These are phyloP conservation scores for Carassius carassius DNA, from an alignment of 2,113 vertebrate species.

Conservation along the genomic window DNA sequence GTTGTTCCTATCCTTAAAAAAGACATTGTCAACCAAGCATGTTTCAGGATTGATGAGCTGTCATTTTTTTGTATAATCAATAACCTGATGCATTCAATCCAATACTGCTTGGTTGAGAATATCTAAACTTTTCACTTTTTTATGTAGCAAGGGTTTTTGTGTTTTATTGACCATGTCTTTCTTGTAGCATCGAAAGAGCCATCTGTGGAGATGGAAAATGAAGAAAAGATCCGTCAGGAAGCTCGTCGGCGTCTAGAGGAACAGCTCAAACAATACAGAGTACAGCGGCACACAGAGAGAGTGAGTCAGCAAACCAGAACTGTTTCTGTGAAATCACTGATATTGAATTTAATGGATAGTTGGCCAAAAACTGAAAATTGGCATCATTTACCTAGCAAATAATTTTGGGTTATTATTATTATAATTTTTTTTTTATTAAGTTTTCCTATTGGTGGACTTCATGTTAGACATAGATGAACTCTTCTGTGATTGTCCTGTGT, in stretches of 20 bases:
- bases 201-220: slow-evolving; percentile 86
- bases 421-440: neutral
- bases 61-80: neutral
- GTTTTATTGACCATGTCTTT: neutral
- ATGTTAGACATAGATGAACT: too few relatives aligned
- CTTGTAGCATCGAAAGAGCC: slow-evolving; percentile 80
- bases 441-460: too few relatives aligned
- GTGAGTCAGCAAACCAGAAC: slow-evolving; percentile 75
- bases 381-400: neutral
- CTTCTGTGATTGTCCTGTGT: neutral
- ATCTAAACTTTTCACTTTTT: neutral
- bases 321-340: neutral
- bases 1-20: neutral
- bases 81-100: neutral
- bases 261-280: slow-evolving; percentile 93
- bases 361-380: neutral
- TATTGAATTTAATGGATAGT: neutral
- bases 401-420: too few relatives aligned
- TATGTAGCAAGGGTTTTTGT: neutral
- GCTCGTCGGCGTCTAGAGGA: slow-evolving; percentile 90
- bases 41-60: neutral
- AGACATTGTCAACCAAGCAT: slow-evolving; percentile 40
- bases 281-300: slow-evolving; percentile 89
- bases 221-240: slow-evolving; percentile 90
- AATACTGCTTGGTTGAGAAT: slow-evolving; percentile 40